These are phyloP conservation scores for Atta colombica DNA, from an alignment of 1,140 invertebrate species.

Conservation along the genomic window DNA sequence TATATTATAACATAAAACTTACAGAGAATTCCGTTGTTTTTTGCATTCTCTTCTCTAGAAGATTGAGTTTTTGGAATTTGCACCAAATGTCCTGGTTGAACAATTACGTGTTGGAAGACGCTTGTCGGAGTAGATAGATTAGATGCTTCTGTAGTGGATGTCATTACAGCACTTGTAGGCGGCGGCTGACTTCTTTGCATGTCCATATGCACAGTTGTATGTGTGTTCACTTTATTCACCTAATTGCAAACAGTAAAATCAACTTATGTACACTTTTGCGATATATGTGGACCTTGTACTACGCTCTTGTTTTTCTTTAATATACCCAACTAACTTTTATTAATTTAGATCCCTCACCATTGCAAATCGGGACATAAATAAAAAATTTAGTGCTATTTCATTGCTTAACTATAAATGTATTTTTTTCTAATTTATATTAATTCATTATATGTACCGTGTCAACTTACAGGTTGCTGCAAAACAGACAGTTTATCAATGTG, in stretches of 20 bases:
- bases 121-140: conserved; percentile 83
- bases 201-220: conserved; percentile 79
- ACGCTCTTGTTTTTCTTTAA: background rate
- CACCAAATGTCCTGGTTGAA: conserved; percentile 90
- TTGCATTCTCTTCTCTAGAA: conserved; percentile 79
- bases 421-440: background rate
- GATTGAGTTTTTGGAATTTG: conserved; percentile 87
- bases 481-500: conserved; percentile 82
- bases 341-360: too few relatives aligned
- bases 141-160: conserved; percentile 82
- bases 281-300: background rate
- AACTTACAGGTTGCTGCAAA: conserved; percentile 80
- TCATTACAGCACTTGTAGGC: conserved; percentile 82
- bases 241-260: conserved; percentile 55
- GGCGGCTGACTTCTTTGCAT: conserved; percentile 79
- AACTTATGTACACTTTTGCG: background rate
- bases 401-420: background rate
- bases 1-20: conserved; percentile 75
- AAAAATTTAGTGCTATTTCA: too few relatives aligned
- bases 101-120: conserved; percentile 90
- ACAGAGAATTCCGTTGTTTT: conserved; percentile 83
- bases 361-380: too few relatives aligned
- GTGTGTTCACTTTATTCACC: conserved; percentile 80
- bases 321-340: too few relatives aligned
- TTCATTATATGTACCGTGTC: background rate